phyloP scores from a whole-genome alignment of 2,797 vertebrate species.

The Myripristis murdjan region DNA sequence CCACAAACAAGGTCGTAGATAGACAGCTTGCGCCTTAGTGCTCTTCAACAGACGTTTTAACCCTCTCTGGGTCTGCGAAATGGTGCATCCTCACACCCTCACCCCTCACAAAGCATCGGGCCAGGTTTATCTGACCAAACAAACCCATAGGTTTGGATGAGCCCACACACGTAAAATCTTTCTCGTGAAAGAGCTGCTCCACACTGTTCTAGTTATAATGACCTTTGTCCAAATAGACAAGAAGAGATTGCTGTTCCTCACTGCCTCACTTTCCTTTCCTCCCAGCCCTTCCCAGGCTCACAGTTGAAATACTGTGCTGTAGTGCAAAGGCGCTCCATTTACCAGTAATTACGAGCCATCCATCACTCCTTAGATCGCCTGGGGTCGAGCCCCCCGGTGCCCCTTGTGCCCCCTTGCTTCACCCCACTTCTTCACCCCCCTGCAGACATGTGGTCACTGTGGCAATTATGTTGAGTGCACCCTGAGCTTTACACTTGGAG shows the following conservation, averaged over 20 bases:
- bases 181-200: constrained; percentile 4
- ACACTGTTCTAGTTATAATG: constrained; percentile 6
- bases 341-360: constrained; percentile 89
- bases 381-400: constrained; percentile 87
- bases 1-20: constrained; percentile 75
- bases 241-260: constrained; percentile 31
- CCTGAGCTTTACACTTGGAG: constrained; percentile 85
- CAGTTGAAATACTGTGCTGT: constrained; percentile 86
- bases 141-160: constrained; percentile 23
- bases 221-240: constrained; percentile 41
- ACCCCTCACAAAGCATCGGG: constrained; percentile 43
- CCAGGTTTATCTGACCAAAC: constrained; percentile 37
- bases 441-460: constrained; percentile 85
- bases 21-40: constrained; percentile 69
- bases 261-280: constrained; percentile 32
- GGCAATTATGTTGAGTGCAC: constrained; percentile 85
- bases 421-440: constrained; percentile 73
- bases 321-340: constrained; percentile 87
- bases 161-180: constrained; percentile 25
- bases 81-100: constrained; percentile 40
- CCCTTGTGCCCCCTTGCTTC: constrained; percentile 71
- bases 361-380: constrained; percentile 89
- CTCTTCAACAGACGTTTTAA: constrained; percentile 63
- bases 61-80: constrained; percentile 55
- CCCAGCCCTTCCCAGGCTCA: constrained; percentile 61